phyloP scores from a whole-genome alignment of 2,888 invertebrate species.

The Limenitis camilla region DNA sequence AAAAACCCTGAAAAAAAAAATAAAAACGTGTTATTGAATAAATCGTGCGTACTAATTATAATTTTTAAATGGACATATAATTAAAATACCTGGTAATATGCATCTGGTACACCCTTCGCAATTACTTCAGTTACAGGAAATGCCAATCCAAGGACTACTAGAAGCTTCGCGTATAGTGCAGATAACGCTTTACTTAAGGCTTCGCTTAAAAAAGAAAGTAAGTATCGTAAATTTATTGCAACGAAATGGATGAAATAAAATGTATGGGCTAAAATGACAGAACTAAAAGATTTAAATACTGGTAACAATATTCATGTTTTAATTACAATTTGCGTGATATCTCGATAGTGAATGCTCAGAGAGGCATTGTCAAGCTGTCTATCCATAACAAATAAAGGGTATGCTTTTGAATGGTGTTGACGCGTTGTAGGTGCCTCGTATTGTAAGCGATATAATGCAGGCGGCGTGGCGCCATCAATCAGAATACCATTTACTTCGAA shows the following conservation, averaged over 20 bases:
- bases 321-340: conserved; percentile 36
- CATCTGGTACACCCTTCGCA: conserved; percentile 81
- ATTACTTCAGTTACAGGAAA: conserved; percentile 92
- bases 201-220: conserved; percentile 68
- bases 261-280: too few relatives aligned
- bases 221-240: background rate
- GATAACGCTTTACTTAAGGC: conserved; percentile 83
- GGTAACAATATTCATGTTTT: conserved; percentile 32
- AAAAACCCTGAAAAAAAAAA: conserved; percentile 80
- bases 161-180: conserved; percentile 87
- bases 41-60: too few relatives aligned
- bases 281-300: too few relatives aligned
- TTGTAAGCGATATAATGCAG: conserved; percentile 43
- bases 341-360: conserved; percentile 37
- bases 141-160: conserved; percentile 88
- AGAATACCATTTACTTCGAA: conserved; percentile 32
- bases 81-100: conserved; percentile 79
- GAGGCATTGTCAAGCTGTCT: conserved; percentile 41
- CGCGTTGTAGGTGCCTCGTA: conserved; percentile 38
- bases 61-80: background rate
- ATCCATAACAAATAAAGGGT: conserved; percentile 51
- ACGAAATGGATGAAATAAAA: too few relatives aligned
- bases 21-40: too few relatives aligned
- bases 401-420: conserved; percentile 48
- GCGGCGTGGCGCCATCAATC: conserved; percentile 27